Conservation (phyloP, 2,797 vertebrate species). For the Rhabdomys pumilio region DNA sequence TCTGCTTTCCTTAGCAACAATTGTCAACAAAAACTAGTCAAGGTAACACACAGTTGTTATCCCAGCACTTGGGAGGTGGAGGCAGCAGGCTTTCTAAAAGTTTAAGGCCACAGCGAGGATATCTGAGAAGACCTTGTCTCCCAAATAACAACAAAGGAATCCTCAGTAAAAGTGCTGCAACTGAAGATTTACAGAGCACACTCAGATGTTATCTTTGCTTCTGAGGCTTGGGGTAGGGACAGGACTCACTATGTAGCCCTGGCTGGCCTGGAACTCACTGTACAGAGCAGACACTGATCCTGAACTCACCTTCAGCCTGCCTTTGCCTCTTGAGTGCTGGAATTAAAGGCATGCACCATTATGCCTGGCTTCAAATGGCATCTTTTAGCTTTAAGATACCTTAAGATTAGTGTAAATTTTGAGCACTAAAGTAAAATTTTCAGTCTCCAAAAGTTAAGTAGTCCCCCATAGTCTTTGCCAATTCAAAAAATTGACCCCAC, state of each 20-base stretch:
- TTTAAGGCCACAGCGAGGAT: not conserved
- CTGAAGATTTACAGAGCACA: conserved; percentile 48
- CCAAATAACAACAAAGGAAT: not conserved
- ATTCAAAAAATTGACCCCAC: conserved; percentile 80
- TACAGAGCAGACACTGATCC: not conserved
- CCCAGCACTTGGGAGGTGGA: not conserved
- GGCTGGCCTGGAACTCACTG: not conserved
- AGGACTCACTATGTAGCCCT: not conserved
- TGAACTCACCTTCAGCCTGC: not conserved
- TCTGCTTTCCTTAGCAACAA: conserved; percentile 48
- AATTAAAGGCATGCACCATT: not conserved
- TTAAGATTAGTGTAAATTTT: conserved; percentile 45
- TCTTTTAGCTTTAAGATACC: conserved; percentile 43
- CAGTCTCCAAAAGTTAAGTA: conserved; percentile 44
- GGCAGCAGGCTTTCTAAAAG: not conserved
- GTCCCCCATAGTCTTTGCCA: not conserved
- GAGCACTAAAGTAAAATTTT: conserved; percentile 33
- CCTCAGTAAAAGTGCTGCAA: conserved; percentile 58
- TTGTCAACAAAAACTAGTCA: not conserved
- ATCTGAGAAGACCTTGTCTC: not conserved
- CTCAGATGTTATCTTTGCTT: conserved; percentile 43
- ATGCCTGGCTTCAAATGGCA: conserved; percentile 34
- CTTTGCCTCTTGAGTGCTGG: not conserved
- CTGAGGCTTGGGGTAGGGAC: not conserved
- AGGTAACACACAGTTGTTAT: not conserved